phyloP scores from a whole-genome alignment of 2,888 invertebrate species.

The Platypus cylindrus region DNA sequence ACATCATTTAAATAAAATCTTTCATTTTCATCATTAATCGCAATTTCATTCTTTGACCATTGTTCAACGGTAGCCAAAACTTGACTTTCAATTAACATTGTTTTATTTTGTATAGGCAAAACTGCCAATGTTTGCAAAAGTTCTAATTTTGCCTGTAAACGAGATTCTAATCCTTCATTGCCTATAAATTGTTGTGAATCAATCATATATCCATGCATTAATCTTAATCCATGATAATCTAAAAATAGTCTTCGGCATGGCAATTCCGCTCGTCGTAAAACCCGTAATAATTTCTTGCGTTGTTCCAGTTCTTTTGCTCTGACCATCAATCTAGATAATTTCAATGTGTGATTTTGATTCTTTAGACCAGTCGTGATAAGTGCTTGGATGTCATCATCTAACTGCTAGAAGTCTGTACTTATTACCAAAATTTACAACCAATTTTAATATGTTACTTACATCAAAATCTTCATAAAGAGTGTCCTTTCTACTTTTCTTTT shows the following conservation, averaged over 20 bases:
- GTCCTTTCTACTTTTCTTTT: constrained; percentile 35
- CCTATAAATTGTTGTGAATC: constrained; percentile 44
- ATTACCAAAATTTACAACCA: constrained; percentile 12
- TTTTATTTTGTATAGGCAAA: constrained; percentile 87
- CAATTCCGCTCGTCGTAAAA: constrained; percentile 67
- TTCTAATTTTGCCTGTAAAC: constrained; percentile 46
- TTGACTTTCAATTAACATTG: constrained; percentile 84
- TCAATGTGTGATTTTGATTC: constrained; percentile 81
- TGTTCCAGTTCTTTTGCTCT: constrained; percentile 74
- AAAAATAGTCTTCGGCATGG: constrained; percentile 78
- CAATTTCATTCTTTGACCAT: constrained; percentile 47
- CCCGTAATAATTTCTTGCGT: constrained; percentile 59
- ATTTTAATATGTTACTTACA: no score
- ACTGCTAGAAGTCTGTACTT: constrained; percentile 43
- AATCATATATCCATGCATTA: constrained; percentile 89
- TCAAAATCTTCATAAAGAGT: constrained; percentile 48
- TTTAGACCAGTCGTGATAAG: constrained; percentile 67
- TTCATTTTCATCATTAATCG: constrained; percentile 7
- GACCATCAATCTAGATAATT: constrained; percentile 82
- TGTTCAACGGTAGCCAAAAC: constrained; percentile 73
- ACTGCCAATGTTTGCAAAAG: constrained; percentile 68
- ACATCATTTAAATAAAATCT: constrained; percentile 5
- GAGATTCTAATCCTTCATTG: constrained; percentile 20
- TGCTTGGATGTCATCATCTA: constrained; percentile 80
- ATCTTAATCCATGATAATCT: constrained; percentile 82